Conservation (phyloP, 2,113 vertebrate species). For the Cyprinus carpio region DNA sequence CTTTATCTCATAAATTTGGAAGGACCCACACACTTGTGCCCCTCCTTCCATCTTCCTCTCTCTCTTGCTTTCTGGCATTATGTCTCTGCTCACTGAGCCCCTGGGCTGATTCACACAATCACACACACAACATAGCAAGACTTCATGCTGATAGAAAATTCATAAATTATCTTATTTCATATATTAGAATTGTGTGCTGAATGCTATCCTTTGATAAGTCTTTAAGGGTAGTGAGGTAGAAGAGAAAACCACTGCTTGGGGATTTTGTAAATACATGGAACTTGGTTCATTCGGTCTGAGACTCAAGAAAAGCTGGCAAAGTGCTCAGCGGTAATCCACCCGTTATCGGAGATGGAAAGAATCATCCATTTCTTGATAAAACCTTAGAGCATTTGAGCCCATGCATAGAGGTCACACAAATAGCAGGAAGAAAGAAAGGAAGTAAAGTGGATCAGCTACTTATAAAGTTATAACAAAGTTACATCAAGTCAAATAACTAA, state of each 20-base stretch:
- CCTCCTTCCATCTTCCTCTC: not conserved
- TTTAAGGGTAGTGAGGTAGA: not conserved
- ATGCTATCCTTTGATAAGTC: not conserved
- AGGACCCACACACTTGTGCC: not conserved
- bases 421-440: not conserved
- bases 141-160: not conserved
- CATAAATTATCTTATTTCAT: not conserved
- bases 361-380: not conserved
- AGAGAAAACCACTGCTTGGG: not conserved
- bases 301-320: not conserved
- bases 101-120: slow-evolving; percentile 28
- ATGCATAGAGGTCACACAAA: not conserved
- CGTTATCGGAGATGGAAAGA: not conserved
- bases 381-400: not conserved
- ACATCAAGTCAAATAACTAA: not conserved
- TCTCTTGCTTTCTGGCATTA: slow-evolving; percentile 4
- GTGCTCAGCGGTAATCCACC: not conserved
- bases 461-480: not conserved
- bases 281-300: not conserved
- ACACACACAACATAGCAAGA: slow-evolving; percentile 2
- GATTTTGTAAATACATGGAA: not conserved
- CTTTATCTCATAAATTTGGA: slow-evolving; percentile 21
- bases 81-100: not conserved
- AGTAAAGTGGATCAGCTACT: slow-evolving; percentile 8
- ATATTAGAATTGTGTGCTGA: not conserved